phyloP scores from a whole-genome alignment of 2,888 invertebrate genomes.

The Rotaria macrura region DNA sequence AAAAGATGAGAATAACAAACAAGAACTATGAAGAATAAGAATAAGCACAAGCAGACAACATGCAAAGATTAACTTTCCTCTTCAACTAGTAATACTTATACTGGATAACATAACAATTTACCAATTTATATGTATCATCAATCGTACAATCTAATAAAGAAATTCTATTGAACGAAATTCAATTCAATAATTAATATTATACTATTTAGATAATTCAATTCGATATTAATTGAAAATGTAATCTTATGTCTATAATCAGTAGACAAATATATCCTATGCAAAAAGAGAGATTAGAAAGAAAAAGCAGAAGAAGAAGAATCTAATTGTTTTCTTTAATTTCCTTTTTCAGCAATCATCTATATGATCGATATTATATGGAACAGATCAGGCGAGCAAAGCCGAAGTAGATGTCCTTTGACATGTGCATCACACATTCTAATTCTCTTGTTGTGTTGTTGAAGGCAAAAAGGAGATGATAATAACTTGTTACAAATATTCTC shows the following conservation, averaged over 20 bases:
- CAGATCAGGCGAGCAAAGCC: background rate
- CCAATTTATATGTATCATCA: no score
- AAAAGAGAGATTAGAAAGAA: background rate
- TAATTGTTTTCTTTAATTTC: constrained; percentile 11
- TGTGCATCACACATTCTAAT: background rate
- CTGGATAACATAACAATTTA: no score
- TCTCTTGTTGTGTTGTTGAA: background rate
- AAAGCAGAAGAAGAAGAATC: background rate
- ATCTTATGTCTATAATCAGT: background rate
- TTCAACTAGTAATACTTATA: no score
- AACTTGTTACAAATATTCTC: background rate
- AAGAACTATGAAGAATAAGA: no score
- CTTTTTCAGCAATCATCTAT: background rate
- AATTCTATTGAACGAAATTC: background rate
- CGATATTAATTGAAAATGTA: background rate
- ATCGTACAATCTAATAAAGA: no score
- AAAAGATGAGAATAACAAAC: no score
- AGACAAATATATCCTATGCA: background rate
- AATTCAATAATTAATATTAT: background rate
- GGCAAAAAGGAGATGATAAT: background rate
- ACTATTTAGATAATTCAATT: background rate
- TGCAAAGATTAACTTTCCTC: no score
- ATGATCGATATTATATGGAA: background rate
- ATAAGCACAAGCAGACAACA: no score
- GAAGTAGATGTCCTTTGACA: background rate